These are phyloP conservation scores for Meandrusa payeni DNA, from an alignment of 2,888 invertebrate genomes.

Conservation along the genomic window DNA sequence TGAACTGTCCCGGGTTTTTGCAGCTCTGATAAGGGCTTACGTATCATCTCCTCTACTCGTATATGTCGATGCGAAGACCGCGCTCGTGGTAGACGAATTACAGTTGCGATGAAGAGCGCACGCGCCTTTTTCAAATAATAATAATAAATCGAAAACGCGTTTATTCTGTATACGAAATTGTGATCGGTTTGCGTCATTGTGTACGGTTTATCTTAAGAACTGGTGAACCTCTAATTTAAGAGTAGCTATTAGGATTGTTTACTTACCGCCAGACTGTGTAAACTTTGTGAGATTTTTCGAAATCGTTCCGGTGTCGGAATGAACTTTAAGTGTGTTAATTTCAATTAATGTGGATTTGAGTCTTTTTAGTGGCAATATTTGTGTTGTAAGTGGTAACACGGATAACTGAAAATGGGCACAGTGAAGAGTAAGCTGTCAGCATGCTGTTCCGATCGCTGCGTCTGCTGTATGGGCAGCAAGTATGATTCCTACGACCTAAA, in stretches of 20 bases:
- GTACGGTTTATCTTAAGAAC: conserved; percentile 30
- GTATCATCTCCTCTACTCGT: conserved; percentile 34
- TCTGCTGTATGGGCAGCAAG: conserved; percentile 45
- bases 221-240: conserved; percentile 38
- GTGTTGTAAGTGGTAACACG: conserved; percentile 24
- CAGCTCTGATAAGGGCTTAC: conserved; percentile 61
- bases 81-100: conserved; percentile 45
- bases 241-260: conserved; percentile 52
- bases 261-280: conserved; percentile 48
- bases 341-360: conserved; percentile 38
- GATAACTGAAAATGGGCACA: conserved; percentile 49
- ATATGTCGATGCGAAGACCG: conserved; percentile 35
- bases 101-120: conserved; percentile 47
- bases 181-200: conserved; percentile 30
- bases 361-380: conserved; percentile 30
- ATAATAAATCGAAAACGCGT: conserved; percentile 25
- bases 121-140: conserved; percentile 37
- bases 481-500: conserved; percentile 60
- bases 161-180: conserved; percentile 28
- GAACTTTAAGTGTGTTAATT: conserved; percentile 42
- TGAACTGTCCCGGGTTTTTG: conserved; percentile 24
- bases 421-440: conserved; percentile 56
- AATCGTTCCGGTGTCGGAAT: conserved; percentile 44
- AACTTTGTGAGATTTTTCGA: conserved; percentile 37
- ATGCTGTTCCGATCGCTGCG: conserved; percentile 44